Evolutionary conservation across 2,113 vertebrate species (phyloP).

Genomic region (Calidris pygmaea): DNA sequence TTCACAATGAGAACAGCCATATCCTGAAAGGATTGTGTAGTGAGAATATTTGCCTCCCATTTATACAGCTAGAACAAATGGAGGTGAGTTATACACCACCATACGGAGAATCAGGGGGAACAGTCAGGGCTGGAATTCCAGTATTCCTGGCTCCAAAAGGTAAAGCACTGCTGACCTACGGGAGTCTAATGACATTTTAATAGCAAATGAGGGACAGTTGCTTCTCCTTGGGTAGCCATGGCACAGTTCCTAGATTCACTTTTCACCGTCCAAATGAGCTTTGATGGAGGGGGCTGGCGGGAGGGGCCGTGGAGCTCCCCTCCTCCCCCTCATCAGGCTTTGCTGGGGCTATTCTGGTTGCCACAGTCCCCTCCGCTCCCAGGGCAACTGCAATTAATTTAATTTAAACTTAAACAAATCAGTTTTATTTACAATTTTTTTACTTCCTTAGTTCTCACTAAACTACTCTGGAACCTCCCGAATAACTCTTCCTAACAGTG

Average conservation of each 20-base stretch:
- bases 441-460: not conserved
- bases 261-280: not conserved
- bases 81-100: not conserved
- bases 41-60: not conserved
- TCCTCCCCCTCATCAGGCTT: not conserved
- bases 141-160: not conserved
- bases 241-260: slow-evolving; percentile 15
- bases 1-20: not conserved
- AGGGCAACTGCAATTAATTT: too few species aligned
- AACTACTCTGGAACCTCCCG: not conserved
- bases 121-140: not conserved
- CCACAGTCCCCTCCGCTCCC: not conserved
- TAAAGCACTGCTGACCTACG: not conserved
- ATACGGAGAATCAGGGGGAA: not conserved
- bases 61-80: not conserved
- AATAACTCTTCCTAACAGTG: not conserved
- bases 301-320: not conserved
- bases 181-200: slow-evolving; percentile 45
- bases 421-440: not conserved
- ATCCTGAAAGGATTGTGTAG: not conserved
- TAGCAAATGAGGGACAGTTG: slow-evolving; percentile 13
- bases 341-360: not conserved
- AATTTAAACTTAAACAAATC: not conserved
- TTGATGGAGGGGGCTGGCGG: not conserved
- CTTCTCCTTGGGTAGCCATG: slow-evolving; percentile 24